phyloP scores from a whole-genome alignment of 2,888 invertebrate genomes.

The Parnassius smintheus region DNA sequence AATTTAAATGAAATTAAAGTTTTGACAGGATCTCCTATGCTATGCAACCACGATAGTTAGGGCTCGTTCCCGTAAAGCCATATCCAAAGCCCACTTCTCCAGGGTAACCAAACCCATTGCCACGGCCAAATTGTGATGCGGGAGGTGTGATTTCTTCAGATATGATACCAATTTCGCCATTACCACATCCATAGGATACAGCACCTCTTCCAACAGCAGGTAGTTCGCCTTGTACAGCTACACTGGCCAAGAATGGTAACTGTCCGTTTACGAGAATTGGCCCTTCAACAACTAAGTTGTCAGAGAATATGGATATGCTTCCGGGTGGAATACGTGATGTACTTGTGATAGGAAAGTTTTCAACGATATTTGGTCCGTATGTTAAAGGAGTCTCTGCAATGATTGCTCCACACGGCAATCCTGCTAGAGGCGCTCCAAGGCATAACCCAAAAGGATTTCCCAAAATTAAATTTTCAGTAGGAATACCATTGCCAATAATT shows the following conservation, averaged over 20 bases:
- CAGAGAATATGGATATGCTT: constrained; percentile 43
- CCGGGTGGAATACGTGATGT: constrained; percentile 43
- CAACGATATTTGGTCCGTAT: constrained; percentile 20
- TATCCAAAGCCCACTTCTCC: constrained; percentile 16
- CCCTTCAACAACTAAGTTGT: constrained; percentile 45
- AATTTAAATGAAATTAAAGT: not conserved
- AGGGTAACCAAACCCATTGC: constrained; percentile 19
- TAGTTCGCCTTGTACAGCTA: constrained; percentile 41
- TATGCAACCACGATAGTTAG: constrained; percentile 5
- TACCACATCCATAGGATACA: constrained; percentile 34
- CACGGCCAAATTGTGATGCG: constrained; percentile 15
- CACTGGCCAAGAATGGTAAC: constrained; percentile 48
- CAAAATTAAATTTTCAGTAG: constrained; percentile 18
- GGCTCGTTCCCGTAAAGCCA: constrained; percentile 5
- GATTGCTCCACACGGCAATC: constrained; percentile 17
- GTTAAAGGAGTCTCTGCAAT: constrained; percentile 24
- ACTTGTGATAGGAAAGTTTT: constrained; percentile 35
- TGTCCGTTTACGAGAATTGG: constrained; percentile 41
- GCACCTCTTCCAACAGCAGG: constrained; percentile 42
- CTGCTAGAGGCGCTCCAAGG: constrained; percentile 11
- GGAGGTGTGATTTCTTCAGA: constrained; percentile 15
- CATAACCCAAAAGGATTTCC: constrained; percentile 11
- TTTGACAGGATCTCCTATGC: not conserved
- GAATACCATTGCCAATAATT: constrained; percentile 6
- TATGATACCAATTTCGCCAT: constrained; percentile 27